Base-by-base conservation (phyloP, 2,797 vertebrate genomes). In the Carapus acus region DNA sequence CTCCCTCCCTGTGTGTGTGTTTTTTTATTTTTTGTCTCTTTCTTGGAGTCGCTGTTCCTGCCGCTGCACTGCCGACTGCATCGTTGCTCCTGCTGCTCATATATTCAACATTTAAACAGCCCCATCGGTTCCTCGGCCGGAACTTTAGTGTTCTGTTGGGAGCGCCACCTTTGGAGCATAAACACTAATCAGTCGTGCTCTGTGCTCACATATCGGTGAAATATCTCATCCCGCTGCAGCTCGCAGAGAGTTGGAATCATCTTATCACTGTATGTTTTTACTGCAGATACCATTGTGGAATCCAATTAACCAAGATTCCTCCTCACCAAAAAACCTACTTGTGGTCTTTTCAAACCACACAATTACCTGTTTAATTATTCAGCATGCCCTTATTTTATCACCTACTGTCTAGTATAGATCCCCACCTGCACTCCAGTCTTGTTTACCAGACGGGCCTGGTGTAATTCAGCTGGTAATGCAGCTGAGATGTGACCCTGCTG, bases 401-500 rank as follows among this genome's bases (percentile, higher is more conserved):
- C 62, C 61, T 65, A 31, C 57, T 69, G 56, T 50, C 57, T 66
- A 42, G 17, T 54, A 31, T 54, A 66, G 66, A 69, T 73, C 54
- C 58, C 54, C 69, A 80, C 82, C 74, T 79, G 66, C 51, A 74
- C 65, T 58, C 60, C 46, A 58, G 64, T 59, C 54, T 55, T 55
- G 68, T 76, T 58, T 17, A 74, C 55, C 81, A 76, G 79, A 78
- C 76, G 71, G 76, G 54, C 50, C 50, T 62, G 77, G 69, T 69
- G 79, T 86, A 86, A 86, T 86, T 81, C 83, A 83, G 76, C 77
- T 24, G 62, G 62, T 80, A 74, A 79, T 67, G 60, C 71, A 64
- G 73, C 63, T 66, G 76, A 72, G 71, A 53, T 59, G 45, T 80
- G 76, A 82, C 78, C 81, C 76, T 76, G 70, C 79, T 73, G 73